Percentiles rank a stretch among this genome's conserved stretches.
phyloP scores from a whole-genome alignment of 2,113 vertebrate species.

The Lagopus leucura region DNA sequence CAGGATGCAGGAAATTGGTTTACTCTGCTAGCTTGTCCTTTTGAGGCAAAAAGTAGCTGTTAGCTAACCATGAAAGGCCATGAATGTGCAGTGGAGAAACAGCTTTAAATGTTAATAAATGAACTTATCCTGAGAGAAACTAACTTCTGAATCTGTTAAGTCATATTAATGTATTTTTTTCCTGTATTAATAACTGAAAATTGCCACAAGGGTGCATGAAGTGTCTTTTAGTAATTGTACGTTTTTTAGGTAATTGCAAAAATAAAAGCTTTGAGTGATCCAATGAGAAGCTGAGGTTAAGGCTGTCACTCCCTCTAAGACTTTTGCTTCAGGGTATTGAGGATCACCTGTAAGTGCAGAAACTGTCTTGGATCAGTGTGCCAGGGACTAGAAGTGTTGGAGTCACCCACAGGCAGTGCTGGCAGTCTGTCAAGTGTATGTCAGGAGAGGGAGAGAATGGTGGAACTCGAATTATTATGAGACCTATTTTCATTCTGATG shows the following conservation, averaged over 20 bases:
- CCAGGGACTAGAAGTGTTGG: not conserved
- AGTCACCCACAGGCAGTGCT: not conserved
- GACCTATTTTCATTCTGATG: not conserved
- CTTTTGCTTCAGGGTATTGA: not conserved
- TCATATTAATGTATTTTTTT: not conserved
- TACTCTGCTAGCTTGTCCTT: not conserved
- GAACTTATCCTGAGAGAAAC: not conserved
- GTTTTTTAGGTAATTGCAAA: not conserved
- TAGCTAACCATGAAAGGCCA: not conserved
- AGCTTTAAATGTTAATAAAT: not conserved
- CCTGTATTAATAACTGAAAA: not conserved
- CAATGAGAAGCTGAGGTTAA: not conserved
- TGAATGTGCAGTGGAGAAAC: not conserved
- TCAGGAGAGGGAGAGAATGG: not conserved
- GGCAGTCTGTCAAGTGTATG: too few species aligned
- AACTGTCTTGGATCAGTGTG: not conserved
- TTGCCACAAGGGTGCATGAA: not conserved
- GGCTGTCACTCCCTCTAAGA: not conserved
- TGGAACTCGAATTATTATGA: not conserved
- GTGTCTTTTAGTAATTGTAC: not conserved
- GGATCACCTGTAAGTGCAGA: not conserved
- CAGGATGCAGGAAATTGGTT: not conserved
- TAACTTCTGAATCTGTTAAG: not conserved
- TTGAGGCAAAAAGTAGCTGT: not conserved
- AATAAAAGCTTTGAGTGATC: not conserved